Evolutionary conservation across 2,888 invertebrate genomes (phyloP).

Genomic region (Tenthredo distinguenda): DNA sequence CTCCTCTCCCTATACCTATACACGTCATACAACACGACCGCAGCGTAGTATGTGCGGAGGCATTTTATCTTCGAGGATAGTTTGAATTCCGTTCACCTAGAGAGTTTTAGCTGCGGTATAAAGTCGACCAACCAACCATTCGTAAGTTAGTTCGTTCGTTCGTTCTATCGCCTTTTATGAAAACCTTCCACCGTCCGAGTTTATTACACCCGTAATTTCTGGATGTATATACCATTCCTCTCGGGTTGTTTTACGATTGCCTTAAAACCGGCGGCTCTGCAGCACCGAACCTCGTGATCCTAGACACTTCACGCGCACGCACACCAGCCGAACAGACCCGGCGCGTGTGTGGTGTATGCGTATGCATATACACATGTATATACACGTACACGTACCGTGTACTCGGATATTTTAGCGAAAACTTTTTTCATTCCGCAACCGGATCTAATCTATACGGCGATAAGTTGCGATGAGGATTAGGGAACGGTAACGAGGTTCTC

Average conservation of each 20-base stretch:
- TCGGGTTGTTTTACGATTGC: conserved; percentile 45
- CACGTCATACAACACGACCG: neutral
- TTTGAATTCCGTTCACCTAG: conserved; percentile 28
- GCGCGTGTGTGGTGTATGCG: accelerated
- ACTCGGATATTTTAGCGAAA: neutral
- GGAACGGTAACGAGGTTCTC: neutral
- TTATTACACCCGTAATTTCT: conserved; percentile 41
- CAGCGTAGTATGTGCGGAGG: neutral
- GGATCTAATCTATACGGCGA: neutral
- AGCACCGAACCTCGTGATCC: neutral
- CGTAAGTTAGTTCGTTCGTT: neutral
- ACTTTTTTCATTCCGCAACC: neutral
- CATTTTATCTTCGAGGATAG: conserved; percentile 17
- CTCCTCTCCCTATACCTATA: neutral
- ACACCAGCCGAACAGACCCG: neutral
- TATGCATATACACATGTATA: neutral
- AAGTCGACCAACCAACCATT: neutral
- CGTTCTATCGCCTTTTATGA: conserved; percentile 35
- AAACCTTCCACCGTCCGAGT: conserved; percentile 35
- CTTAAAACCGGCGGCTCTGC: neutral
- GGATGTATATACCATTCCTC: neutral
- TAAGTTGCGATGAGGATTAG: neutral
- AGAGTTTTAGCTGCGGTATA: conserved; percentile 19
- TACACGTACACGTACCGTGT: neutral
- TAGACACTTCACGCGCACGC: neutral